A percentile compares a stretch with the other conserved stretches of the same genome.
Conservation (phyloP, 1,140 invertebrate genomes). For the Polyergus mexicanus region DNA sequence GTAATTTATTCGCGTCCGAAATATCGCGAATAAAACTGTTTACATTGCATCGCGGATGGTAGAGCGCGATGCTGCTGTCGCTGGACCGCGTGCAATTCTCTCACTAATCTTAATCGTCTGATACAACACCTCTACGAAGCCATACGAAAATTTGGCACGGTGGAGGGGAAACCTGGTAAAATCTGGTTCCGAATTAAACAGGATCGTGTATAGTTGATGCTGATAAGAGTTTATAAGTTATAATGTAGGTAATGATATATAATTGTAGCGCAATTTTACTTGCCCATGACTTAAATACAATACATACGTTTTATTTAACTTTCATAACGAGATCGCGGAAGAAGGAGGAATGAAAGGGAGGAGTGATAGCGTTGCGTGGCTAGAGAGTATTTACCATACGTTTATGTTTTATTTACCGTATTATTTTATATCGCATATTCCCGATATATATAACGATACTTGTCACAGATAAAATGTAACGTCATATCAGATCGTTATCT, state of each 20-base stretch:
- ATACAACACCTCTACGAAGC: constrained; percentile 1
- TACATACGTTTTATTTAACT: constrained; percentile 78
- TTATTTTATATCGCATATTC: constrained; percentile 2
- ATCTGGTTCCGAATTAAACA: constrained; percentile 22
- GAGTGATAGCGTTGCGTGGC: neutral
- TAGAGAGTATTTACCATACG: neutral
- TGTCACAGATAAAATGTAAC: too few relatives aligned
- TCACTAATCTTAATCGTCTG: neutral
- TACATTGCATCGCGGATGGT: neutral
- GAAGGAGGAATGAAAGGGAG: constrained; percentile 30
- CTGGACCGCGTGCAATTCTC: neutral
- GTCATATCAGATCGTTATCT: too few relatives aligned
- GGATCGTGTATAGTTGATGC: constrained; percentile 71
- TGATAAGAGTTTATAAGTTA: constrained; percentile 77
- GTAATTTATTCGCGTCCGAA: neutral
- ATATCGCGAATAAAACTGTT: constrained; percentile 13
- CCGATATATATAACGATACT: neutral
- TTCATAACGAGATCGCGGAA: constrained; percentile 46
- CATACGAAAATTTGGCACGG: constrained; percentile 15
- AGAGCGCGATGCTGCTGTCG: neutral
- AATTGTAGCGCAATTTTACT: constrained; percentile 83
- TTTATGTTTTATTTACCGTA: neutral
- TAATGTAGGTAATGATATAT: constrained; percentile 72
- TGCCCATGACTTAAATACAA: constrained; percentile 84
- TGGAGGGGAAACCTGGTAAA: constrained; percentile 42